Evolutionary conservation across 2,888 invertebrate genomes (phyloP), one percentile per base, ranked within the genome.

Genomic region (Dinocampus coccinellae): DNA sequence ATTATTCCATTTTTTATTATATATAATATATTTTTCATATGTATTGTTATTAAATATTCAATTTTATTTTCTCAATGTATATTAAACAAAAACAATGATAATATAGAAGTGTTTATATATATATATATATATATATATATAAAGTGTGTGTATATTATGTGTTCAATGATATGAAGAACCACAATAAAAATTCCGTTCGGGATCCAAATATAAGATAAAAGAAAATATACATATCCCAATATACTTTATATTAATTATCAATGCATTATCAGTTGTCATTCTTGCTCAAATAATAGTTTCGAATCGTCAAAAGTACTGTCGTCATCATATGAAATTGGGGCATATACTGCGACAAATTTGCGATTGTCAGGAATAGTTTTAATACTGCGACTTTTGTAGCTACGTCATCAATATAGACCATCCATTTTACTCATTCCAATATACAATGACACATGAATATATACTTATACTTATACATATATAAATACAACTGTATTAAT

Each of bases 291-390:
- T 47, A 20, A 47, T 47, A 47, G 47, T 47, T 20, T 7, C 7
- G 47, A 16, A 16, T 16, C 47, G n/a, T 20, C 4, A 16, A 47
- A 47, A 47, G 20, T 7, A 16, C 47, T 47, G 16, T 7, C 16
- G 47, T 47, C 47, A 47, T 16, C 47, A 16, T 47, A 47, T 47
- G 47, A n/a, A 47, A 47, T 47, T 47, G 47, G 47, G 47, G 47
- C 47, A 47, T n/a, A 16, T 47, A 47, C 3, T 16, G 47, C 16
- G 47, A 47, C 16, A 47, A 47, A 47, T 47, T 47, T 47, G 47
- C 47, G 16, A 47, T 47, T 16, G 47, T 20, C 47, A 47, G 16
- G 9, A 47, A 47, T 47, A 47, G 47, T 47, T 47, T 20, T 3
- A 16, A 47, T n/a, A 16, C 47, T 16, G 9, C 47, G 16, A 47